Percentiles rank a stretch among this genome's conserved stretches.
These are phyloP conservation scores for Caradrina clavipalpis DNA, from an alignment of 2,888 invertebrate species.

Conservation along the genomic window DNA sequence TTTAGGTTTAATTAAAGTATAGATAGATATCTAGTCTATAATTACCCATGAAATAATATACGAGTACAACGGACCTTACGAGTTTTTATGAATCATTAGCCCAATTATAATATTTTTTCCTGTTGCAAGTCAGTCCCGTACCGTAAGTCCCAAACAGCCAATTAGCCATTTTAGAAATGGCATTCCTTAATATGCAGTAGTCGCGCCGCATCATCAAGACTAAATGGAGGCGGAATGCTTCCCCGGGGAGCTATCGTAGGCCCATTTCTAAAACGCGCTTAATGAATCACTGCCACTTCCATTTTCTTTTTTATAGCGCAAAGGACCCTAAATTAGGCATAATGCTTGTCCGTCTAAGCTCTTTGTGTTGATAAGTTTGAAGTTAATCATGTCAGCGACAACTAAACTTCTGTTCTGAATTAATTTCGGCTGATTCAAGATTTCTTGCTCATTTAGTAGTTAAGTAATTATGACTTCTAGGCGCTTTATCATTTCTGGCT, in stretches of 20 bases:
- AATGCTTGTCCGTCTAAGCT: constrained; percentile 44
- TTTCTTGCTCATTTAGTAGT: constrained; percentile 6
- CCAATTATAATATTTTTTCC: background rate
- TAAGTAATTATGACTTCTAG: constrained; percentile 10
- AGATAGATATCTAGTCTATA: too few relatives aligned
- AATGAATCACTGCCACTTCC: constrained; percentile 63
- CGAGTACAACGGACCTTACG: too few relatives aligned
- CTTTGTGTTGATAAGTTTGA: constrained; percentile 48
- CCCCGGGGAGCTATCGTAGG: constrained; percentile 60
- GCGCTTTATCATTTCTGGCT: constrained; percentile 12
- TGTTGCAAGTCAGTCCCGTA: background rate
- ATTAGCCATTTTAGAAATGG: constrained; percentile 56
- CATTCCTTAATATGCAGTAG: constrained; percentile 46
- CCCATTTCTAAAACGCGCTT: constrained; percentile 55
- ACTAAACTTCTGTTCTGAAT: constrained; percentile 34
- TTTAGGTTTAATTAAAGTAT: too few relatives aligned
- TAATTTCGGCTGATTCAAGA: constrained; percentile 17
- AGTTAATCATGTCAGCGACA: constrained; percentile 36
- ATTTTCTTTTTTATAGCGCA: constrained; percentile 54
- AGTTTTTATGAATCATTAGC: too few relatives aligned
- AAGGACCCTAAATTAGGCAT: constrained; percentile 45
- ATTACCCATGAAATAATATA: too few relatives aligned
- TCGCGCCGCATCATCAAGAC: constrained; percentile 55
- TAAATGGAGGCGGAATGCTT: constrained; percentile 55
- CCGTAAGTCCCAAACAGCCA: constrained; percentile 26